A percentile compares a stretch with the other conserved stretches of the same genome.
Evolutionary conservation across 2,797 vertebrate species (phyloP).

Genomic region (Glossophaga mutica): DNA sequence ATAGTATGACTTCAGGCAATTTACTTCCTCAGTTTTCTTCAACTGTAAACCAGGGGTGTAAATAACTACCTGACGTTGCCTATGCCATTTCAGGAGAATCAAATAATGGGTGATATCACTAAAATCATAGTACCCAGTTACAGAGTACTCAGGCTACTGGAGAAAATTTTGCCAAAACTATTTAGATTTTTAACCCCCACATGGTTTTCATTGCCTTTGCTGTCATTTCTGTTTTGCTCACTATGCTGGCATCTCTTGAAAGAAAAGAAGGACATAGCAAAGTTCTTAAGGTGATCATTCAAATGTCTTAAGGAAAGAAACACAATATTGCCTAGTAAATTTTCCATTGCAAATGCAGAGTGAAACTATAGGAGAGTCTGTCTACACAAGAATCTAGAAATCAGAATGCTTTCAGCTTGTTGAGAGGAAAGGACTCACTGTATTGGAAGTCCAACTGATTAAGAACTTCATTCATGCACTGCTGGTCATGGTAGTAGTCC

Average conservation of each 20-base stretch:
- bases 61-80: neutral
- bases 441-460: too few relatives aligned
- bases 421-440: neutral
- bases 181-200: neutral
- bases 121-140: neutral
- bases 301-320: neutral
- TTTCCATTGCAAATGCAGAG: slow-evolving; percentile 12
- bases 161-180: neutral
- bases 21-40: neutral
- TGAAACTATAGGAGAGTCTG: neutral
- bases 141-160: neutral
- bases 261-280: neutral
- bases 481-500: neutral
- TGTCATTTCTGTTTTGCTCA: neutral
- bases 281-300: neutral
- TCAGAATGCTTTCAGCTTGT: neutral
- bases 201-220: neutral
- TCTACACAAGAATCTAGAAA: neutral
- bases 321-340: neutral
- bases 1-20: neutral
- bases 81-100: neutral
- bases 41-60: neutral
- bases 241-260: neutral
- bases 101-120: neutral
- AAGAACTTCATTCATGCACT: neutral